Evolutionary conservation across 92 coral and sea anemone genomes (phyloP), one percentile per base, ranked within the genome.

Genomic region (Epizoanthus scotinus): DNA sequence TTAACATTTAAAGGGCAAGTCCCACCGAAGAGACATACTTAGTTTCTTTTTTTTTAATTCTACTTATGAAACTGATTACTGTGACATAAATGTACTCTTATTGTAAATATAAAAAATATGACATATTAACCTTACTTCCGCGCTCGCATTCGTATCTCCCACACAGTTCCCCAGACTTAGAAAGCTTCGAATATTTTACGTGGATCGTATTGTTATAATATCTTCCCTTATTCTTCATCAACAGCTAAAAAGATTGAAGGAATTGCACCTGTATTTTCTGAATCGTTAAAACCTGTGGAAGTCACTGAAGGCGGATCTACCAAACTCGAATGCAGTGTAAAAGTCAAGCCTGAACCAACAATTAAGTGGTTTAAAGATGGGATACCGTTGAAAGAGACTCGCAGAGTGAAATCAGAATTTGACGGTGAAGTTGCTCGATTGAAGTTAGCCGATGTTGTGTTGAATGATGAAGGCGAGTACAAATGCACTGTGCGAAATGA

Each of bases 331-430:
- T 63, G 86, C 31, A 42, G 28, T 29, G 50, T 88, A 31, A 73
- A 26, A 44, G 88, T 69, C 12, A 58, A 64, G 19, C 91, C 91
- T 3, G 83, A 84, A 15, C 91, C 91, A 18, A 61, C 53, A 36
- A 71, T 88, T 55, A 79, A 88, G 60, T 88, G 91, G 91, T 79
- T 84, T 77, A 88, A 88, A 60, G 91, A 88, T 71, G 88, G 83
- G 17, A 36, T 56, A 62, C 88, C 86, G 13, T 56, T 75, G 20
- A 75, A 58, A 20, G 68, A 36, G 38, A 58, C 81, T 36, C 28
- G 67, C 0, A 75, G 81, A 75, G 21, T 75, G 25, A 75, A 59
- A 24, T 21, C 61, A 13, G 25, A 66, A 24, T 75, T 75, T 57
- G 81, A 75, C 3, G 81, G 81, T 22, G 81, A 75, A 75, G 44